Base-by-base conservation (phyloP, 64 coral and sea anemone genomes). In the Catalaphyllia jardinei region DNA sequence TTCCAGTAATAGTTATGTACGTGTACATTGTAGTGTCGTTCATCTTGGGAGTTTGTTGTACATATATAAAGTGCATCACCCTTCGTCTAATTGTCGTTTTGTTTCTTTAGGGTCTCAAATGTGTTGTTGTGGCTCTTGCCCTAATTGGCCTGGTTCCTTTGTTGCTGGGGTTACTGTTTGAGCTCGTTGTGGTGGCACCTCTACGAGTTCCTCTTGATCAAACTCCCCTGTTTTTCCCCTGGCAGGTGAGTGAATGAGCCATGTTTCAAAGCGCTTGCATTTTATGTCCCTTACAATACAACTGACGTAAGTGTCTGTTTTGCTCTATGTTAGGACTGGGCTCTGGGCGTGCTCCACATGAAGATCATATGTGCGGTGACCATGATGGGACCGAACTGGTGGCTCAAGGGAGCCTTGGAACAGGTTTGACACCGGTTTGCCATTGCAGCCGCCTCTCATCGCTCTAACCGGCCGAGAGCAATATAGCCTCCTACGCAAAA, bases 381-480 rank as follows among this genome's bases (percentile, higher is more conserved):
- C 11, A 99, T 99, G 97, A 99, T 99, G 97, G 94, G 97, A 27
- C 97, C 97, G 16, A 95, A 99, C 67, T 99, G 97, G 97, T 99
- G 97, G 97, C 86, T 99, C 19, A 99, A 99, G 79, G 86, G 92
- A 84, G 80, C 88, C 1, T 91, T 99, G 22, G 97, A 99, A 91
- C 93, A 99, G 91, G 96, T 98, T 22, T 71, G 54, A 62, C 19
- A 54, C 52, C 59, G 2, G 60, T 6, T 57, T 57, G 54, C 5
- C 42, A 46, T 7, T 46, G 7, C 42, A 46, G 42, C 42, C 42
- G 42, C 42, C 42, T 46, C 42, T 46, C 42, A 46, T 46, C 7
- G 42, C 42, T 46, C 0, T 5, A 46, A 46, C 42, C 42, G 42
- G 5, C 42, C 33, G 33, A 3, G 33, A 35, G 33, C 33, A 35